A percentile compares a stretch with the other conserved stretches of the same genome.
Conservation (phyloP, 2,113 vertebrate genomes). For the Pelecanus crispus region DNA sequence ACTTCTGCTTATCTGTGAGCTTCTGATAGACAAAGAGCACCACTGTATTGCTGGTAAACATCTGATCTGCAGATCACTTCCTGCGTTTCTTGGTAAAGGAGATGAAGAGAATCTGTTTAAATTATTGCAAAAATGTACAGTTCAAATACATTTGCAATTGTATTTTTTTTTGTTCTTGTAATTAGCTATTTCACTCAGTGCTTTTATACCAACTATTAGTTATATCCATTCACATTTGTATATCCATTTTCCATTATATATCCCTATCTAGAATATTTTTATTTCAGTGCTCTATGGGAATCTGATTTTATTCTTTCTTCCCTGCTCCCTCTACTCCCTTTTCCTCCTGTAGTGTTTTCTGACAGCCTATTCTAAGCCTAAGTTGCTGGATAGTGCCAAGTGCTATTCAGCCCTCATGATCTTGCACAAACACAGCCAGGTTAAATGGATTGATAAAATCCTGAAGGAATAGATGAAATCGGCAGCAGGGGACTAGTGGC, state of each 20-base stretch:
- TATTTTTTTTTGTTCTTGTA: background rate
- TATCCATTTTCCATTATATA: background rate
- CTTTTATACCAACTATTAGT: background rate
- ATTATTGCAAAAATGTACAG: background rate
- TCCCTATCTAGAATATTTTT: background rate
- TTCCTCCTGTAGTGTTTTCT: background rate
- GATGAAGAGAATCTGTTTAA: background rate
- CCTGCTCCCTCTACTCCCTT: background rate
- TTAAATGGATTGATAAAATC: background rate
- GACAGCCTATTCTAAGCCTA: background rate
- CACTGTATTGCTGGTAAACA: background rate
- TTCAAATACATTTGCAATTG: background rate
- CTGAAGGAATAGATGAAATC: background rate
- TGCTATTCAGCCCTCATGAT: background rate
- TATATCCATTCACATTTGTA: background rate
- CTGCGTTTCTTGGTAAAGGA: background rate
- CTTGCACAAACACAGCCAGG: background rate
- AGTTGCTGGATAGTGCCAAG: background rate
- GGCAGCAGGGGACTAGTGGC: rapidly evolving
- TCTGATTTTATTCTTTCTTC: background rate
- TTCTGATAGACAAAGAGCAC: background rate
- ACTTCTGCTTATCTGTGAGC: background rate
- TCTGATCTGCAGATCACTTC: background rate
- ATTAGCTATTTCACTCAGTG: background rate
- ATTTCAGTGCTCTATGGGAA: background rate